Evolutionary conservation across 2,888 invertebrate species (phyloP), one percentile per base, ranked within the genome.

Genomic region (Podotricha telesiphe): DNA sequence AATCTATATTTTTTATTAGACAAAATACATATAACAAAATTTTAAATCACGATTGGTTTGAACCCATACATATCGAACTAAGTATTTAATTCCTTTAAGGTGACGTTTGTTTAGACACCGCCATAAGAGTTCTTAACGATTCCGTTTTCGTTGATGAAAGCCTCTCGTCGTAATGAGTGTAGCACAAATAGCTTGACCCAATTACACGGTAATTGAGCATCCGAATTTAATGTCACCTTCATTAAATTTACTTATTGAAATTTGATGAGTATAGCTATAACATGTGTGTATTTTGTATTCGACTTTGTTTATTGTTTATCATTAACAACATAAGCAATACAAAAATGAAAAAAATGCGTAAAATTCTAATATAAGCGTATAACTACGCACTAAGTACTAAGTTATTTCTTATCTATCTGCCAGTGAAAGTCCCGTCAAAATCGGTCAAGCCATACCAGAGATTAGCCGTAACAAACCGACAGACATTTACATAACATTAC

Each of bases 151-250:
- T 64, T 53, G 17, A 53, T 45, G 51, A 53, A 64, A 53, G 17
- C 22, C 58, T 22, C 22, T 42, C 58, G 58, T 22, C 17, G 47
- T 62, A 62, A 62, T 62, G 61, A 62, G 47, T 8, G 28, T 11
- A 1, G 2, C 50, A 22, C 47, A 65, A 56, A 56, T 34, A 65
- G 45, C 68, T 58, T 64, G 64, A 64, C 58, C 64, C 42, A 51
- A 68, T 68, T 68, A 22, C 56, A 8, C 19, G 28, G 42, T 42
- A 64, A 63, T 64, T 64, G 58, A 51, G 37, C 42, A 42, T 45
- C 37, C 51, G 19, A 55, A 19, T 56, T 56, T 56, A 55, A 56
- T 45, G 55, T 17, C 65, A 47, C 48, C 51, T 45, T 34, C 50
- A 63, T 45, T 28, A 37, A 63, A 47, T 62, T 19, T 34, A 47